Evolutionary conservation across 1,140 invertebrate species (phyloP), one percentile per base, ranked within the genome.

Genomic region (Calycopis cecrops): DNA sequence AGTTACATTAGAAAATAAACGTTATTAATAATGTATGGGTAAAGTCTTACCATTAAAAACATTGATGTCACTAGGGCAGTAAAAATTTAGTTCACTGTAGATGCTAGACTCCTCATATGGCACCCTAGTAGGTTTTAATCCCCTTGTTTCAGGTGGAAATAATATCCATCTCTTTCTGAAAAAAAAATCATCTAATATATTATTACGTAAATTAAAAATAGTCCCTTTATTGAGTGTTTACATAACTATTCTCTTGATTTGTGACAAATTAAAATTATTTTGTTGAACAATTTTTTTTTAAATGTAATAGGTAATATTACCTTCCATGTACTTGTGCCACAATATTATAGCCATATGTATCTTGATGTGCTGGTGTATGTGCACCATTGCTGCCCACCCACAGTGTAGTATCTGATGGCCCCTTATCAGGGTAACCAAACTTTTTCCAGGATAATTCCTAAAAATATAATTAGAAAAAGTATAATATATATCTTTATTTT

Each of bases 31-130:
- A n/a, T n/a, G n/a, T n/a, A n/a, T n/a, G n/a, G n/a, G n/a, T n/a
- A n/a, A n/a, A n/a, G n/a, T 7, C 48, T 63, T 75, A 88, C 87
- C 74, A 65, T 68, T 74, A 63, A 88, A 88, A 37, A 54, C 59
- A 51, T 79, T 75, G 18, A 85, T 63, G 66, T 86, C 80, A 48
- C 73, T 76, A 51, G 92, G 90, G 78, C 91, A 91, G 79, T 91
- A 92, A 70, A 96, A 94, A 85, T 96, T 95, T 33, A 94, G 88
- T 81, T 91, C 89, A 76, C 96, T 97, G 79, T 97, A 99, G 17
- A 99, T 91, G 87, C 96, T 99, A 0, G 97, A 98, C 78, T 99
- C 98, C 89, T 99, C 98, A 88, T 97, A 99, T 11, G 98, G 98
- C 57, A 99, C 90, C 76, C 98, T 90, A 9, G 95, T 95, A 55